Evolutionary conservation across 2,888 invertebrate genomes (phyloP).

Genomic region (Plusia festucae): DNA sequence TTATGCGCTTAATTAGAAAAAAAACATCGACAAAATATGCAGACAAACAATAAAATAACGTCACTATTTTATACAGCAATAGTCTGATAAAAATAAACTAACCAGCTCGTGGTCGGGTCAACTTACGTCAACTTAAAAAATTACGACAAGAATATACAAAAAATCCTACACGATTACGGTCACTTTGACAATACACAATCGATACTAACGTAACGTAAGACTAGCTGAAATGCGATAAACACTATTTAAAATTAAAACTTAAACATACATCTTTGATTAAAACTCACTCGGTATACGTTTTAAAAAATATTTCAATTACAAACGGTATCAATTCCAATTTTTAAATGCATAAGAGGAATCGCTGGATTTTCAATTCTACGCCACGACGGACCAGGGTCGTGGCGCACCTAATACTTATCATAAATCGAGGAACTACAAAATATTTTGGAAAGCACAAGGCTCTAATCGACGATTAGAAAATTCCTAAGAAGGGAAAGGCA

Average conservation of each 20-base stretch:
- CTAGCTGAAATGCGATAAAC: conserved; percentile 89
- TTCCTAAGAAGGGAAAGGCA: conserved; percentile 61
- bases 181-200: conserved; percentile 80
- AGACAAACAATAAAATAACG: conserved; percentile 80
- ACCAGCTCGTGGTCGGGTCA: conserved; percentile 70
- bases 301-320: conserved; percentile 79
- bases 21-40: conserved; percentile 85
- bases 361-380: conserved; percentile 61
- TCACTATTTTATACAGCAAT: conserved; percentile 80
- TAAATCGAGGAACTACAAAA: conserved; percentile 82
- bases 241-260: conserved; percentile 85
- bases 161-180: conserved; percentile 79
- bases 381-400: conserved; percentile 69
- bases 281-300: conserved; percentile 85
- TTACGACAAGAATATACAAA: conserved; percentile 85
- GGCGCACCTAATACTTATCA: conserved; percentile 45
- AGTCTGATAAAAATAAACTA: conserved; percentile 75
- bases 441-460: conserved; percentile 75
- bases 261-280: conserved; percentile 88
- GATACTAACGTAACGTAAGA: conserved; percentile 87
- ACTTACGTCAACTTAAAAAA: conserved; percentile 74
- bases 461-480: conserved; percentile 58
- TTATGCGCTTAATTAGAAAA: conserved; percentile 85
- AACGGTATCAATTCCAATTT: conserved; percentile 83
- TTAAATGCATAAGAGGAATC: conserved; percentile 78